Percentiles rank a stretch among this genome's conserved stretches.
Conservation (phyloP, 2,113 vertebrate genomes). For the Eulemur macaco region DNA sequence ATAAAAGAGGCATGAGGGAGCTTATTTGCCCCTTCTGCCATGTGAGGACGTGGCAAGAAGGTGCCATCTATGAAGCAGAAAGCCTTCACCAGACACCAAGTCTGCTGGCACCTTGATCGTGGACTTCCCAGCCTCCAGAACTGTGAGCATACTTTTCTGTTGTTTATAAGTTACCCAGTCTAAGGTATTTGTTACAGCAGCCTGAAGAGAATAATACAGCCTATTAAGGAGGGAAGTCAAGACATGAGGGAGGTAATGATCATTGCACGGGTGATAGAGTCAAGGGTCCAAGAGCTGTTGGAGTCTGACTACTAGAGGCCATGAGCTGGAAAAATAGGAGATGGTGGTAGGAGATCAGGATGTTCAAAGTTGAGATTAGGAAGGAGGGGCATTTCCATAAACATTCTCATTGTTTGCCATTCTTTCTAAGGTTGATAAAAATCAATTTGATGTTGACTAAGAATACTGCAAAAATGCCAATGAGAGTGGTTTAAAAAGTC, state of each 20-base stretch:
- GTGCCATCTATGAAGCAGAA: not conserved
- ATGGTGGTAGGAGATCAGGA: not conserved
- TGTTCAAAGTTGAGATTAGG: not conserved
- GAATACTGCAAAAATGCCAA: not conserved
- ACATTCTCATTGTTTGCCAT: not conserved
- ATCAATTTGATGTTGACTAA: not conserved
- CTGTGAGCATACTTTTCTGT: not conserved
- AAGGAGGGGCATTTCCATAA: not conserved
- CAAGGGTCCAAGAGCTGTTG: not conserved
- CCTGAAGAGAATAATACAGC: not conserved
- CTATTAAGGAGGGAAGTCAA: not conserved
- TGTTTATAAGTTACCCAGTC: not conserved
- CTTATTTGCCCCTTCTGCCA: not conserved
- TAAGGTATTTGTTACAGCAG: not conserved
- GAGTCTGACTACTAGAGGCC: not conserved
- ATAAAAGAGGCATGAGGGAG: not conserved
- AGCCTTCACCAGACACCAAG: not conserved
- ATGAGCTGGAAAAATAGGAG: not conserved
- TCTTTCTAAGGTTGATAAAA: constrained; percentile 27
- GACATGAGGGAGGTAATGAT: not conserved
- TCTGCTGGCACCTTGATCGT: not conserved
- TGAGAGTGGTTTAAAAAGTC: not conserved
- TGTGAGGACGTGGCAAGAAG: not conserved
- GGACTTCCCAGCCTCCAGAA: not conserved
- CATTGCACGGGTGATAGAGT: not conserved